phyloP scores from a whole-genome alignment of 2,888 invertebrate species.

The Agriopis aurantiaria region DNA sequence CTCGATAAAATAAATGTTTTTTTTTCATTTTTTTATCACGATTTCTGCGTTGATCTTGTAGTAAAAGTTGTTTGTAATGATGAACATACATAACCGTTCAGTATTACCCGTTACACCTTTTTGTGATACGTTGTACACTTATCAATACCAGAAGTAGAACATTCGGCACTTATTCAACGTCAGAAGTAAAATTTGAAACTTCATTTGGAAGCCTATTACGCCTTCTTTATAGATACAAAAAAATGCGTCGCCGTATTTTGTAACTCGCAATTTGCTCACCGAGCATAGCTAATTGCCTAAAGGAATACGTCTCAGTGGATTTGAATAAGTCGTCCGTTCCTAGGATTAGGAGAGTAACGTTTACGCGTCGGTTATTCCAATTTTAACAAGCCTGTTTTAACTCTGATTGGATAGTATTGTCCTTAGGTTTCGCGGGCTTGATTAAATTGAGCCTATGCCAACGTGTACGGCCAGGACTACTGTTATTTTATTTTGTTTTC shows the following conservation, averaged over 20 bases:
- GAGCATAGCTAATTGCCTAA: conserved; percentile 67
- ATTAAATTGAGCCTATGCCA: neutral
- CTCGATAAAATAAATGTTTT: too few species aligned
- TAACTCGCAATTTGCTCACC: conserved; percentile 55
- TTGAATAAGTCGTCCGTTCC: conserved; percentile 57
- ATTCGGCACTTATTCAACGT: neutral
- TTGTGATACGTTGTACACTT: too few species aligned
- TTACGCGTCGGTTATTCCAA: conserved; percentile 34
- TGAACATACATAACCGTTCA: too few species aligned
- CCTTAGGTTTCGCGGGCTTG: neutral
- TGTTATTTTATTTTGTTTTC: too few species aligned
- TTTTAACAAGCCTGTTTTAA: conserved; percentile 21
- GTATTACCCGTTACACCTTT: too few species aligned
- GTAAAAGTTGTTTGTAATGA: too few species aligned
- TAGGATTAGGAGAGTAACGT: conserved; percentile 52
- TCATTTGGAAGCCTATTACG: conserved; percentile 10
- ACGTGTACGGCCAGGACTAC: neutral
- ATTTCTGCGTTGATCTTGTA: too few species aligned
- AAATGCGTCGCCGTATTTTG: conserved; percentile 42
- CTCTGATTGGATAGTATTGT: conserved; percentile 12
- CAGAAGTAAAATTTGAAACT: neutral
- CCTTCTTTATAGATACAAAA: conserved; percentile 19
- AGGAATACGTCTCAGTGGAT: conserved; percentile 63
- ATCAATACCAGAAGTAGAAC: neutral
- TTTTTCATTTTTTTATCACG: too few species aligned